Base-by-base conservation (phyloP, 1,140 invertebrate genomes). In the Sinonovacula constricta region DNA sequence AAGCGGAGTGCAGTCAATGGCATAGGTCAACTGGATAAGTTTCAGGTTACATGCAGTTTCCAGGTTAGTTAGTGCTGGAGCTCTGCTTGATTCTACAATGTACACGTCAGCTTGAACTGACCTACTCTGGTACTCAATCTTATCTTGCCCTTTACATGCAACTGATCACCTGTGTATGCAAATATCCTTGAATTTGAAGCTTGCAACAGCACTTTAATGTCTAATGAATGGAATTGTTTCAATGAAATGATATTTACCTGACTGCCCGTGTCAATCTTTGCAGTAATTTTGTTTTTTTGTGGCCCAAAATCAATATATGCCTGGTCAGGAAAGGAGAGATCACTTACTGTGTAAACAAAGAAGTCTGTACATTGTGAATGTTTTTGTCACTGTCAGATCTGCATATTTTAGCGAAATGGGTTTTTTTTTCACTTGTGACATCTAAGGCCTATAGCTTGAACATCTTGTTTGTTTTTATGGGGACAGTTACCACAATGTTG, bases 401-500 rank as follows among this genome's bases (percentile, higher is more conserved):
- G 31, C 66, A 69, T n/a, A 56, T 26, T 14, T 56, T 33, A 5
- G 24, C 49, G 30, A 56, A 69, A 54, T 69, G 45, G 28, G n/a
- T 22, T 53, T 56, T 69, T 54, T 1, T 34, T 56, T 14, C 66
- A 69, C 22, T 31, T 56, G 2, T 10, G 18, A 51, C 66, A 56
- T 22, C 31, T 54, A 33, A 54, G 53, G 3, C 51, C 66, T 56
- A 53, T 69, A 15, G 66, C 66, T 2, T 45, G 66, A 56, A 45
- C 53, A 22, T 15, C n/a, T 30, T 51, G 3, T 3, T 31, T 30
- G 14, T 49, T 3, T 18, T 22, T 36, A 56, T 69, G 66, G 2
- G 34, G 5, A 34, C 66, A 56, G 24, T 69, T 69, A 2, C 53
- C 66, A 56, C 66, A 56, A 5, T 56, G 12, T 69, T 22, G 7